Base-by-base conservation (phyloP, 2,113 vertebrate genomes). In the Amphiprion percula region DNA sequence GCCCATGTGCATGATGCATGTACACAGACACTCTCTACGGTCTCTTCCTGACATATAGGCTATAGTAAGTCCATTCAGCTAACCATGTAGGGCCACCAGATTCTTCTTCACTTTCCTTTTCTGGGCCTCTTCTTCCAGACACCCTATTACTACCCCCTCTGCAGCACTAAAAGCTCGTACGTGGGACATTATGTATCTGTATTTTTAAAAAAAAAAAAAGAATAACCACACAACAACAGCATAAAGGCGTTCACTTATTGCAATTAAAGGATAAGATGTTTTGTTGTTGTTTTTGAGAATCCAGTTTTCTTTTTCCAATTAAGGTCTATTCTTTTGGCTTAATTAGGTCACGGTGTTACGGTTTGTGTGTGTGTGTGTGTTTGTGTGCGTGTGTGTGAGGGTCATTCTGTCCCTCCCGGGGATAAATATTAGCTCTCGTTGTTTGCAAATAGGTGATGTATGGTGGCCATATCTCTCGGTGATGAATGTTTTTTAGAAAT, bases 401-500 rank as follows among this genome's bases (percentile, higher is more conserved):
- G 94, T 96, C 95, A 94, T 44, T 17, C 72, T 69, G 91, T 94
- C 94, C 66, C 77, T 95, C 93, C 95, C 90, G 90, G 92, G 94
- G 94, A 96, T 95, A 95, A 95, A 94, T 97, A 96, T 96, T 95
- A 93, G 91, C 77, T 90, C 85, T 80, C 73, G 91, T 94, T 94
- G 94, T 96, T 95, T 96, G 95, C 94, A 95, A 96, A 96, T 95
- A 94, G 94, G 94, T 98, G 97, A 99, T 98, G 87, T 96, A 98
- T 98, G 96, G 95, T 93, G 95, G 94, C 95, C 95, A 94, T 97
- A 95, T 96, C 95, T 95, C 94, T 94, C 84, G 83, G 94, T 97
- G 96, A 97, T 97, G 96, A 97, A 97, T 97, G 96, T 95, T 97
- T 97, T 97, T 96, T 94, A 96, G 96, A 97, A 96, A 98, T 97